Base-by-base conservation (phyloP, 1,140 invertebrate species). In the Tetragnatha versicolor region DNA sequence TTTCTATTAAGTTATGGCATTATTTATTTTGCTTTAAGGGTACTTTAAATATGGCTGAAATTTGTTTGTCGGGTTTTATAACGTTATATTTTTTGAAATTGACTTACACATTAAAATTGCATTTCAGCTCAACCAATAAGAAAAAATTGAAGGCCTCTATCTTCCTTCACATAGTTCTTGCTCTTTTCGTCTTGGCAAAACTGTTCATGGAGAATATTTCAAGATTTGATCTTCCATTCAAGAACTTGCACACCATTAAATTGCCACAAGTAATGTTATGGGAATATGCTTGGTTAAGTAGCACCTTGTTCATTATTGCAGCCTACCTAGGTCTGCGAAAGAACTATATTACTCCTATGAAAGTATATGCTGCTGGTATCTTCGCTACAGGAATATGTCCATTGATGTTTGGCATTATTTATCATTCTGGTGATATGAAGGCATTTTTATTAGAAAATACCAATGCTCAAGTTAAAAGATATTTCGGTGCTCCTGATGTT, bases 231-330 rank as follows among this genome's bases (percentile, higher is more conserved):
- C 93, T 97, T 86, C 96, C 97, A 87, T 93, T 96, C 83, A 88
- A 97, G 83, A 93, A 96, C 89, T 93, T 97, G 84, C 93, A 96
- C 88, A 93, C 96, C 85, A 87, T 97, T 82, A 91, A 94, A 88
- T 90, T 98, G 85, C 96, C 96, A 82, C 91, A 93, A 90, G 93
- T 94, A 42, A 85, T 93, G 35, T 89, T 91, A 86, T 98, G 96
- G 96, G 96, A 98, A 87, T 98, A 96, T 85, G 90, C 94, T 81
- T 98, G 96, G 96, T 91, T 93, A 81, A 87, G 91, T 6, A 96
- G 94, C 82, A 86, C 97, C 70, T 85, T 95, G 14, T 88, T 94
- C 47, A 93, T 93, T 42, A 92, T 96, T 84, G 85, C 96, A 33
- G 95, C 93, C 20, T 87, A 97, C 33, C 91, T 92, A 51, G 93